Base-by-base conservation (phyloP, 1,140 invertebrate genomes). In the Oryctes rhinoceros region DNA sequence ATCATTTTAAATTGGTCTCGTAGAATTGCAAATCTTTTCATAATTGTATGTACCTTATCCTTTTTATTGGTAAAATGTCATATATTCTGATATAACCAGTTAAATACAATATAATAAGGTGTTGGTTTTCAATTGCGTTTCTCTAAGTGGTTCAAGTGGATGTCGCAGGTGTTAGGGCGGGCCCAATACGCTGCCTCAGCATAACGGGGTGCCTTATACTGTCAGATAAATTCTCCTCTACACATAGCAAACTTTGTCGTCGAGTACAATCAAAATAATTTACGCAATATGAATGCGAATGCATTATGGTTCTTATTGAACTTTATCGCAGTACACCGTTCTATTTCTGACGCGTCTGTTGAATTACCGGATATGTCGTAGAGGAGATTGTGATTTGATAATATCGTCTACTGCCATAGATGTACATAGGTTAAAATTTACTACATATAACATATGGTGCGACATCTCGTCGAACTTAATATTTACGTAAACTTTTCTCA, bases 281-380 rank as follows among this genome's bases (percentile, higher is more conserved):
- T 83, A 87, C 86, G 85, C 86, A 87, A 85, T 87, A 85, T 86
- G 86, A 87, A 87, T 87, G 85, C 86, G 84, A 86, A 86, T 87
- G 82, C 76, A 67, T 67, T 24, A 67, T 11, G 18, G 65, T 11
- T 35, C 9, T 18, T 67, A 67, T 67, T 67, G 65, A 67, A 67
- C 65, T 67, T 24, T 11, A 18, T 67, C n/a, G 20, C 11, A 24
- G 20, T 18, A 24, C 65, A 30, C 65, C 30, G 65, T 67, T 30
- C 65, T 24, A 35, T n/a, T 39, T 47, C 30, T 20, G 35, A 76
- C 74, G 11, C 18, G 48, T 53, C 47, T 67, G 24, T 67, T 30
- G 65, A 67, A 67, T 67, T 67, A 67, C 20, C 18, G n/a, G n/a
- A 24, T 53, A 53, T 15, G n/a, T 53, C 49, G 13, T 44, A 10